Evolutionary conservation across 2,888 invertebrate genomes (phyloP).

Genomic region (Pseudanteris insignis): DNA sequence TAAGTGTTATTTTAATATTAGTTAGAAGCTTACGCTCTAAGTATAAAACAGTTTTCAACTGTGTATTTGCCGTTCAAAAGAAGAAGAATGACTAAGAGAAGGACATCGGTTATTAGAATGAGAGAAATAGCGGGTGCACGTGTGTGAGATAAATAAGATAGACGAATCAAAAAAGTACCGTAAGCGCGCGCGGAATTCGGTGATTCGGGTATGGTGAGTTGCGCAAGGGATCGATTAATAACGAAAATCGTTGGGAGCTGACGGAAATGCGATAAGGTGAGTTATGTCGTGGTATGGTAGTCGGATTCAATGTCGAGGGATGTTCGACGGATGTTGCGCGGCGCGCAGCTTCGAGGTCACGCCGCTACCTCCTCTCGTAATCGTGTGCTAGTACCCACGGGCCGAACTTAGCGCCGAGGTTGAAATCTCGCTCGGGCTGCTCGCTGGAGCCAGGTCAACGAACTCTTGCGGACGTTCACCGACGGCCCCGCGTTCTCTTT

Average conservation of each 20-base stretch:
- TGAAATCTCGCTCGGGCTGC: slow-evolving; percentile 42
- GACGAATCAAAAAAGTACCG: too few species aligned
- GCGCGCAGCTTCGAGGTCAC: slow-evolving; percentile 38
- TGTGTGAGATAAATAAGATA: too few species aligned
- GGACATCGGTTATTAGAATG: too few species aligned
- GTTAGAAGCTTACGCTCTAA: too few species aligned
- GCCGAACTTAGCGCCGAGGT: slow-evolving; percentile 41
- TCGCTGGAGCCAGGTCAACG: slow-evolving; percentile 53
- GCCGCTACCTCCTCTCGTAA: slow-evolving; percentile 21
- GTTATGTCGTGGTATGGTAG: slow-evolving; percentile 14
- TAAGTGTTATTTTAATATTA: too few species aligned
- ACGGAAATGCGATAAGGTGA: slow-evolving; percentile 11
- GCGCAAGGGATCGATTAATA: slow-evolving; percentile 12
- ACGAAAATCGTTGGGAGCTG: slow-evolving; percentile 1
- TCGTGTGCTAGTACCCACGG: slow-evolving; percentile 16
- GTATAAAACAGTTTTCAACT: too few species aligned
- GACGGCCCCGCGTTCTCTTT: slow-evolving; percentile 52
- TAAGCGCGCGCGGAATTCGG: too few species aligned
- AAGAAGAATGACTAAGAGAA: too few species aligned
- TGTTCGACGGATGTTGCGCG: slow-evolving; percentile 32
- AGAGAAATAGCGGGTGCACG: too few species aligned
- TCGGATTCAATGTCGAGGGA: slow-evolving; percentile 41
- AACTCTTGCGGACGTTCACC: slow-evolving; percentile 65
- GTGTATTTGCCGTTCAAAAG: too few species aligned
- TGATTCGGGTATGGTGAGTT: too few species aligned